phyloP scores from a whole-genome alignment of 2,888 invertebrate genomes.

The Acanthococcus lagerstroemiae region DNA sequence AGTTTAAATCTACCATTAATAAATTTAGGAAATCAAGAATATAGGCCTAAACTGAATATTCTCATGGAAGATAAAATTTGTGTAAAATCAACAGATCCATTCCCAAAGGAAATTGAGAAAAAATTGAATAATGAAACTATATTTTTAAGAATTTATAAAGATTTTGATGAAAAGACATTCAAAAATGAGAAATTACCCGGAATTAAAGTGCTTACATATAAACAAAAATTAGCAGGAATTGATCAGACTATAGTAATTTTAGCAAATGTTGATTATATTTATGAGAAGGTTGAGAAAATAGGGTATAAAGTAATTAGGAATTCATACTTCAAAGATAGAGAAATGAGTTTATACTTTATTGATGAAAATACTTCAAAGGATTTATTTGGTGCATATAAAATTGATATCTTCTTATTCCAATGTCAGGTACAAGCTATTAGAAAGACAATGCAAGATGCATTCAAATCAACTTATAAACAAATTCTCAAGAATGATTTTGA shows the following conservation, averaged over 20 bases:
- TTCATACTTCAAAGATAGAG: conserved; percentile 1
- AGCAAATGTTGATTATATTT: background rate
- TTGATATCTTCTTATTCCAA: background rate
- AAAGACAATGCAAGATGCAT: background rate
- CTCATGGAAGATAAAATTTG: background rate
- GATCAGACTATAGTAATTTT: background rate
- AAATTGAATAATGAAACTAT: background rate
- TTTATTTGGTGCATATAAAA: background rate
- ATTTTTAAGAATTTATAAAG: conserved; percentile 2
- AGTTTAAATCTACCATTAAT: background rate
- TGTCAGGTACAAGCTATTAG: background rate
- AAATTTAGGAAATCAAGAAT: background rate
- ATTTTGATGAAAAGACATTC: too few species aligned
- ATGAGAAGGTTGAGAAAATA: background rate
- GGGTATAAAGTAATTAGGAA: background rate
- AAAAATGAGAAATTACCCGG: background rate
- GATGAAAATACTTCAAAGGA: background rate
- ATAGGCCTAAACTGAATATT: background rate
- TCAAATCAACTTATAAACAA: background rate
- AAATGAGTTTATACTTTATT: background rate
- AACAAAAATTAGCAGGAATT: too few species aligned
- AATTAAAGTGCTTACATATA: too few species aligned
- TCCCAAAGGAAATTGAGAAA: background rate
- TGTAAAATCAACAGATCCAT: background rate
- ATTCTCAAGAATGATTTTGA: background rate